Percentiles rank a stretch among this genome's conserved stretches.
phyloP scores from a whole-genome alignment of 2,888 invertebrate genomes.

The Linnaemya tessellans region DNA sequence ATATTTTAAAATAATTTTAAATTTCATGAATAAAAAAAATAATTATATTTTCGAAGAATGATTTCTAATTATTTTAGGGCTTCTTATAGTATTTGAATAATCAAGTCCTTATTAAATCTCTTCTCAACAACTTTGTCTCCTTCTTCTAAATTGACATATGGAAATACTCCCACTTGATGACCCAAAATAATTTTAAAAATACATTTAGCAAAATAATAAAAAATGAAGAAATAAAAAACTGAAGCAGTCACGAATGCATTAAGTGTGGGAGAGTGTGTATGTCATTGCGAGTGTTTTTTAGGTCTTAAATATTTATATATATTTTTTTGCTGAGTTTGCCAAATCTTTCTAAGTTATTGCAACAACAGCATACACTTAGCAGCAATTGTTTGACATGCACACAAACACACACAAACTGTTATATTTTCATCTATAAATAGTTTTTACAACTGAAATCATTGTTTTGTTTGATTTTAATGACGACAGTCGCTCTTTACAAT shows the following conservation, averaged over 20 bases:
- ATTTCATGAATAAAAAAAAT: no score
- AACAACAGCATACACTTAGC: constrained; percentile 35
- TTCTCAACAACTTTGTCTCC: not conserved
- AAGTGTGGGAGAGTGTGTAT: constrained; percentile 55
- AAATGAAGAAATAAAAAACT: constrained; percentile 4
- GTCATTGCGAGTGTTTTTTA: constrained; percentile 28
- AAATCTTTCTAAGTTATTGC: constrained; percentile 39
- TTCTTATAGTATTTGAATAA: no score
- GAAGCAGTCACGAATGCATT: constrained; percentile 17
- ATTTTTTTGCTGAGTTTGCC: constrained; percentile 30
- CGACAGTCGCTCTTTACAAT: constrained; percentile 30
- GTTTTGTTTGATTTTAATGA: constrained; percentile 49
- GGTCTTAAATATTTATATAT: constrained; percentile 47
- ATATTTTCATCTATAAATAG: constrained; percentile 24
- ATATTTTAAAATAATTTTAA: no score
- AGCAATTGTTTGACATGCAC: not conserved
- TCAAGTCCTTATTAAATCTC: no score
- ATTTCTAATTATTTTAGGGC: no score
- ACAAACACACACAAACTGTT: constrained; percentile 2
- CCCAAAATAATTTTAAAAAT: constrained; percentile 21
- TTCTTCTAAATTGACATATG: not conserved
- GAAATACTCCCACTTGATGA: constrained; percentile 1
- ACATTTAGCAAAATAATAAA: constrained; percentile 22
- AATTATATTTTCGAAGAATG: no score
- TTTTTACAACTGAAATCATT: constrained; percentile 33